These are phyloP conservation scores for Esox masquinongy DNA, from an alignment of 2,797 vertebrate species.

Conservation along the genomic window DNA sequence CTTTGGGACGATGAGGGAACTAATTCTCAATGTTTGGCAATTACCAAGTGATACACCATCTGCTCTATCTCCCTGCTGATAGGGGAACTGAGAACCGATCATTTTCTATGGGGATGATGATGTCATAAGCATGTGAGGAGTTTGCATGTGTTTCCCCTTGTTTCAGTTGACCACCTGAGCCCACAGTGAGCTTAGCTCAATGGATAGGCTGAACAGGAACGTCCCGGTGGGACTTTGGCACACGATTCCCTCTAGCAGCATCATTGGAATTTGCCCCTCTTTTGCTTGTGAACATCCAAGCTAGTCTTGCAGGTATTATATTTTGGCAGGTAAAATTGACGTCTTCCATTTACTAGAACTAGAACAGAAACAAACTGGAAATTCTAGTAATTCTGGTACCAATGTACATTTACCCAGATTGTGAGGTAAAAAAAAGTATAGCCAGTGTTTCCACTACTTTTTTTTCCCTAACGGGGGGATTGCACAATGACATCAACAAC, in stretches of 20 bases:
- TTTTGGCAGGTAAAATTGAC: not conserved
- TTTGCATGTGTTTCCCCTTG: not conserved
- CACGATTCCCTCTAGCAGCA: not conserved
- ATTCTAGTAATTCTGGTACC: not conserved
- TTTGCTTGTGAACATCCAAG: not conserved
- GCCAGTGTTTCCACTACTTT: no score
- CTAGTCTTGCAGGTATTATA: not conserved
- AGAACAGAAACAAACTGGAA: not conserved
- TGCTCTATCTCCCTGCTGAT: conserved; percentile 25
- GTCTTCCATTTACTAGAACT: not conserved
- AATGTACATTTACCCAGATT: not conserved
- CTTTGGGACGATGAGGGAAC: conserved; percentile 14
- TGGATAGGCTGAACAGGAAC: not conserved
- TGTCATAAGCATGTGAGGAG: conserved; percentile 18
- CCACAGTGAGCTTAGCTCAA: conserved; percentile 19
- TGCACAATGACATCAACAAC: no score
- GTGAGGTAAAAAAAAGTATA: not conserved
- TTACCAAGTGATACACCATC: conserved; percentile 26
- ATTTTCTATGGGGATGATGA: conserved; percentile 29
- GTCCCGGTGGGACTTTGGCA: not conserved
- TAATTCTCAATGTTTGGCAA: conserved; percentile 24
- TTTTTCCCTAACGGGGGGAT: no score
- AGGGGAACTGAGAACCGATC: conserved; percentile 14
- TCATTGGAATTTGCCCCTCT: not conserved
- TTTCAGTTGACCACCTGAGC: conserved; percentile 33